phyloP scores from a whole-genome alignment of 2,113 vertebrate species.

The Ellobius talpinus region DNA sequence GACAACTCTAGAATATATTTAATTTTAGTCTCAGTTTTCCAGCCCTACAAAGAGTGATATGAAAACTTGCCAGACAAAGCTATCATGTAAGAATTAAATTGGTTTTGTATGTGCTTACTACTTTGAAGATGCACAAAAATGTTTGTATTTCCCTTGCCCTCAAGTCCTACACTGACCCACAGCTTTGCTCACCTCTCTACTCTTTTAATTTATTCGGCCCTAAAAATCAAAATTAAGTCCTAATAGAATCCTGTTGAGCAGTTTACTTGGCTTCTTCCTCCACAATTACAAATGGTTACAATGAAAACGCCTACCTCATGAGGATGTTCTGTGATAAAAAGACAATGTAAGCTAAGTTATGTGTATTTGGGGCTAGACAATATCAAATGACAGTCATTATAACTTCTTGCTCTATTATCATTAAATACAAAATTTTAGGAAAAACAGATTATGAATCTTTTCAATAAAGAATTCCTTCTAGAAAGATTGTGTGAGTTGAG shows the following conservation, averaged over 20 bases:
- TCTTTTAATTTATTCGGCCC: not conserved
- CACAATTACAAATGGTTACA: not conserved
- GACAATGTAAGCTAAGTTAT: not conserved
- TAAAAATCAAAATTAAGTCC: slow-evolving; percentile 28
- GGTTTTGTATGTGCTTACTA: slow-evolving; percentile 11
- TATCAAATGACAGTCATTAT: not conserved
- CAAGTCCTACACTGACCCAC: not conserved
- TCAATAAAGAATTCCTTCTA: not conserved
- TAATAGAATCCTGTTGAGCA: not conserved
- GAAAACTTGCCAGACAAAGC: not conserved
- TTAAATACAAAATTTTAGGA: not conserved
- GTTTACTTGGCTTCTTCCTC: not conserved
- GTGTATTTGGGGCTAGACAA: not conserved
- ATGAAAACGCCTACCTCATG: not conserved
- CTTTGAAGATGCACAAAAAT: not conserved
- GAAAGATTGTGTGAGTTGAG: slow-evolving; percentile 2
- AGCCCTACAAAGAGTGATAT: slow-evolving; percentile 24
- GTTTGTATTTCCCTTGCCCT: not conserved
- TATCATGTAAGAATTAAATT: slow-evolving; percentile 53
- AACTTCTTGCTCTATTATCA: not conserved
- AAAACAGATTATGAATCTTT: not conserved
- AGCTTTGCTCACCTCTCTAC: not conserved
- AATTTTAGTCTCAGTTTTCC: slow-evolving; percentile 56
- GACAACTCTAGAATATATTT: not conserved
- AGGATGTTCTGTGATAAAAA: not conserved